These are phyloP conservation scores for Dreissena polymorpha DNA, from an alignment of 1,140 invertebrate species.

Conservation along the genomic window DNA sequence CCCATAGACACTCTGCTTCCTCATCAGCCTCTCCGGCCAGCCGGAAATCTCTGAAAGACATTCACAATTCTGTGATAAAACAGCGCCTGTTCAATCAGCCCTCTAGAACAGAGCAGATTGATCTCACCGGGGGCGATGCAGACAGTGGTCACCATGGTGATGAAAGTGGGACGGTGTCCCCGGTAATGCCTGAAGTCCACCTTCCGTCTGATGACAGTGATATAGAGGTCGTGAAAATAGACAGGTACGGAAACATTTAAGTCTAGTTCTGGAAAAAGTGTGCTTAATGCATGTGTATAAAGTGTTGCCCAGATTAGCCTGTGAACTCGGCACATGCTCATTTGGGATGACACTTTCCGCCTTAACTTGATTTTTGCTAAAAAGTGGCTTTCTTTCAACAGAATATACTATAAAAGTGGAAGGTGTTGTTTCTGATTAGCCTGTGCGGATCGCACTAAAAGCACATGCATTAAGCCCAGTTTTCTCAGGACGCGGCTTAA, in stretches of 20 bases:
- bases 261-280: no score
- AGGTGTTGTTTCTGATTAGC: no score
- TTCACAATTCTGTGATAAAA: slow-evolving; percentile 43
- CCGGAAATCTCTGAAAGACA: slow-evolving; percentile 40
- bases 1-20: not conserved
- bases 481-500: no score
- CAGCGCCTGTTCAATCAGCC: not conserved
- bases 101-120: slow-evolving; percentile 13
- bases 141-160: not conserved
- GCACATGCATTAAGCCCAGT: no score
- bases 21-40: slow-evolving; percentile 7
- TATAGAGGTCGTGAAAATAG: slow-evolving; percentile 83
- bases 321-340: no score
- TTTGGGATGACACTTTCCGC: no score
- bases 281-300: no score
- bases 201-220: slow-evolving; percentile 71
- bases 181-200: slow-evolving; percentile 45
- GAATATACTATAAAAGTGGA: no score
- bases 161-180: slow-evolving; percentile 19
- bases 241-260: slow-evolving; percentile 63
- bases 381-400: no score
- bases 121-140: slow-evolving; percentile 19
- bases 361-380: no score
- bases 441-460: no score
- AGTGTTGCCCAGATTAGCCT: no score